Conservation (phyloP, 2,113 vertebrate species). For the Malaclemys terrapin region DNA sequence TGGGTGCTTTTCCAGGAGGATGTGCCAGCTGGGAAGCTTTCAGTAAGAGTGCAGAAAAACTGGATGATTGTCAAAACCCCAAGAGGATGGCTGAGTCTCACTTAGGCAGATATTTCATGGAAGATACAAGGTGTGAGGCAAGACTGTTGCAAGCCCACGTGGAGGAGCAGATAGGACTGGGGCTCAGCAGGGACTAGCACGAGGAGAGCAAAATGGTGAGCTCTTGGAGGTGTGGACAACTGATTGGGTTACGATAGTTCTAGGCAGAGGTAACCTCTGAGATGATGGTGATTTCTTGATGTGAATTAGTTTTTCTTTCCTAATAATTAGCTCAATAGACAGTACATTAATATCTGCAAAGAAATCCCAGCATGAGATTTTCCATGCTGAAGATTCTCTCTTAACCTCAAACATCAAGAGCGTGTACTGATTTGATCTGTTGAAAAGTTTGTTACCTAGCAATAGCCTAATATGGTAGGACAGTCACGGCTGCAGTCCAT, state of each 20-base stretch:
- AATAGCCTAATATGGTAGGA: neutral
- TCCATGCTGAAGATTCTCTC: neutral
- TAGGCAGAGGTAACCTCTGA: neutral
- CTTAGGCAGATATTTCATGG: neutral
- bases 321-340: neutral
- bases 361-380: neutral
- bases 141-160: neutral
- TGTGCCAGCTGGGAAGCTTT: neutral
- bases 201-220: neutral
- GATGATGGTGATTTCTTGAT: neutral
- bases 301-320: neutral
- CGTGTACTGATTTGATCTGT: neutral
- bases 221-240: neutral
- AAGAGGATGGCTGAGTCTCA: neutral
- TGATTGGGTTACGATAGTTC: neutral
- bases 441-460: neutral
- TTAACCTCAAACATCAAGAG: neutral
- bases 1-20: neutral
- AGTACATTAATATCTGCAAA: neutral
- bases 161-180: neutral
- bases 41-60: neutral
- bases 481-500: accelerated
- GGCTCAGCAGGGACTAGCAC: neutral
- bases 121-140: neutral
- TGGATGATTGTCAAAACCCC: neutral